Base-by-base conservation (phyloP, 2,888 invertebrate genomes). In the Cheilosia scutellata region DNA sequence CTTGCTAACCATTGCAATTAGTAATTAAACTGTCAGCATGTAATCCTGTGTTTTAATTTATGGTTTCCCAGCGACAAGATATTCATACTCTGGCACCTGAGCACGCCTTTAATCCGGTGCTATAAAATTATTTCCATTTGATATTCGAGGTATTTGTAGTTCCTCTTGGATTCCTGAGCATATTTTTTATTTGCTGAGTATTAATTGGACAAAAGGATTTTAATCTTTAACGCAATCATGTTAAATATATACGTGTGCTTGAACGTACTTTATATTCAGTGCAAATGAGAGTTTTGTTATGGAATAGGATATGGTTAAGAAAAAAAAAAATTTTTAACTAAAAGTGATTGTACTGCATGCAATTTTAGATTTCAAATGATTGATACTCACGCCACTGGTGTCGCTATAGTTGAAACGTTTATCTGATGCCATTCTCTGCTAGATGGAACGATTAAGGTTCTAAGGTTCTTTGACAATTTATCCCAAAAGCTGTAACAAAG, bases 41-140 rank as follows among this genome's bases (percentile, higher is more conserved):
- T 42, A 62, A 53, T 72, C 51, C 62, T 29, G 42, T 40, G 53
- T 49, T 62, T 62, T 62, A 53, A 62, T 72, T 72, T 42, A 72
- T 72, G 49, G 53, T 62, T 51, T 40, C 13, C n/a, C 62, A 25
- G 37, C n/a, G 33, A 20, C 71, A 4, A 27, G 42, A 13, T 55
- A 31, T 27, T 37, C 37, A 51, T 37, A 40, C 25, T n/a, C 31
- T 11, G 37, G n/a, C 53, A 25, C 9, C 25, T 13, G 27, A 16
- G 7, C 13, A 6, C 44, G 44, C 47, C 20, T n/a, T 31, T 29
- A 9, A 37, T 13, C 58, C 37, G 47, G 37, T 49, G 20, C 20
- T 57, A n/a, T 33, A 44, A 44, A 40, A 31, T 42, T 5, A 47
- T 31, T 44, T 57, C 9, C 13, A 47, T 27, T 58, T 47, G 25